phyloP scores from a whole-genome alignment of 2,113 vertebrate species.

The Calidris pugnax region DNA sequence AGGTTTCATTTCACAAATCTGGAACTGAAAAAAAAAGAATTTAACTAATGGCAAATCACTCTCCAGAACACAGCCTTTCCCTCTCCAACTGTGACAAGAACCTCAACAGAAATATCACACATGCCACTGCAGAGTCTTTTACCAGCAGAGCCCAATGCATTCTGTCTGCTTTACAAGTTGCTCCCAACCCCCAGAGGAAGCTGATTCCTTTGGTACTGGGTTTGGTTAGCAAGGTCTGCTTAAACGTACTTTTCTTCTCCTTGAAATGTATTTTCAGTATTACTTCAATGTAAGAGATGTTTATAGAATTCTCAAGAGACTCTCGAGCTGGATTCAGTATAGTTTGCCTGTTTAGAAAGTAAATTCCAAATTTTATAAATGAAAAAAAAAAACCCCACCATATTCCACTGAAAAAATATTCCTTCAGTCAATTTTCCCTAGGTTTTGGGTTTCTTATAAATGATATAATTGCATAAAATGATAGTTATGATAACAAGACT shows the following conservation, averaged over 20 bases:
- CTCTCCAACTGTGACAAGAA: background rate
- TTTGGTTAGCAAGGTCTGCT: background rate
- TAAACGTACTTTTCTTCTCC: background rate
- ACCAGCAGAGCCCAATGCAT: background rate
- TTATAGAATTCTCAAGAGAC: background rate
- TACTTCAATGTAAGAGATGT: background rate
- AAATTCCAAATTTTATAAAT: background rate
- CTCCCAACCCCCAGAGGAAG: background rate
- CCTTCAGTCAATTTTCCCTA: background rate
- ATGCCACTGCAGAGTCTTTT: background rate
- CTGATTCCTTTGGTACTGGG: background rate
- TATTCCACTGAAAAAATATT: background rate
- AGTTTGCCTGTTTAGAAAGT: background rate
- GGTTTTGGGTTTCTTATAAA: background rate
- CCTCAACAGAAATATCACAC: background rate
- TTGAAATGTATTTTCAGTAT: background rate
- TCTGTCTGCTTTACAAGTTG: background rate
- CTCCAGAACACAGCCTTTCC: background rate
- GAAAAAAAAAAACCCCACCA: background rate
- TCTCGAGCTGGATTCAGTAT: background rate
- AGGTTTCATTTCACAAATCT: background rate
- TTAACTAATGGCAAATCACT: background rate
- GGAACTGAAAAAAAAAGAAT: background rate
- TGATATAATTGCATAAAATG: background rate
- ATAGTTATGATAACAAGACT: background rate